A percentile compares a stretch with the other conserved stretches of the same genome.
Conservation (phyloP, 64 coral and sea anemone genomes). For the Montipora cactus region DNA sequence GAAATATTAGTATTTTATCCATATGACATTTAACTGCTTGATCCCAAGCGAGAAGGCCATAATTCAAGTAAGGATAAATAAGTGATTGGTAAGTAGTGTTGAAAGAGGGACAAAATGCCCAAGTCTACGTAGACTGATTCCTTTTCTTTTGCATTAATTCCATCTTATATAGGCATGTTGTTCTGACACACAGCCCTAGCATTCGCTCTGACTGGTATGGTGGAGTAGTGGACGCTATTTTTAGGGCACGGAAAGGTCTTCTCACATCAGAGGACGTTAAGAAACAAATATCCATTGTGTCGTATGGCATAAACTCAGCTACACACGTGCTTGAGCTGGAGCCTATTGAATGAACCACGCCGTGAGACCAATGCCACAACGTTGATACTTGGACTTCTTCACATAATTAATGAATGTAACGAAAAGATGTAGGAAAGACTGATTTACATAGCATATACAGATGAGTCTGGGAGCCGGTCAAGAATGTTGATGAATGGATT, state of each 20-base stretch:
- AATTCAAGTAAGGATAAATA: too few species aligned
- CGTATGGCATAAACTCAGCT: constrained; percentile 89
- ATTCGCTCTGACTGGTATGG: constrained; percentile 71
- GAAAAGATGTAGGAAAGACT: too few species aligned
- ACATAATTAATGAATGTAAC: not conserved
- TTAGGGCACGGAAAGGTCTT: constrained; percentile 60
- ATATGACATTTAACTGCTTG: too few species aligned
- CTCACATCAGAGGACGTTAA: constrained; percentile 78
- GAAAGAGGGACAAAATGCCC: too few species aligned
- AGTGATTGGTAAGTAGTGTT: too few species aligned
- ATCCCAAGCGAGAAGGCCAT: too few species aligned
- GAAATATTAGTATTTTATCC: too few species aligned
- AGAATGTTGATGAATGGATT: too few species aligned
- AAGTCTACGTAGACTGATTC: not conserved
- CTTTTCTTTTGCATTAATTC: not conserved
- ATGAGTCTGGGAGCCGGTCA: too few species aligned
- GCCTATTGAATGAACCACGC: constrained; percentile 28
- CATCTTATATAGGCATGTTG: constrained; percentile 75
- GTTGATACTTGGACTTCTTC: not conserved
- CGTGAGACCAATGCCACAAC: not conserved
- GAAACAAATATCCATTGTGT: constrained; percentile 74
- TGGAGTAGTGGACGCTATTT: constrained; percentile 84
- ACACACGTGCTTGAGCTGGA: constrained; percentile 45
- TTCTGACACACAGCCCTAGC: constrained; percentile 75
- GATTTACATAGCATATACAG: too few species aligned